Percentiles rank a stretch among this genome's conserved stretches.
phyloP scores from a whole-genome alignment of 2,113 vertebrate species.

The Siniperca knerii region DNA sequence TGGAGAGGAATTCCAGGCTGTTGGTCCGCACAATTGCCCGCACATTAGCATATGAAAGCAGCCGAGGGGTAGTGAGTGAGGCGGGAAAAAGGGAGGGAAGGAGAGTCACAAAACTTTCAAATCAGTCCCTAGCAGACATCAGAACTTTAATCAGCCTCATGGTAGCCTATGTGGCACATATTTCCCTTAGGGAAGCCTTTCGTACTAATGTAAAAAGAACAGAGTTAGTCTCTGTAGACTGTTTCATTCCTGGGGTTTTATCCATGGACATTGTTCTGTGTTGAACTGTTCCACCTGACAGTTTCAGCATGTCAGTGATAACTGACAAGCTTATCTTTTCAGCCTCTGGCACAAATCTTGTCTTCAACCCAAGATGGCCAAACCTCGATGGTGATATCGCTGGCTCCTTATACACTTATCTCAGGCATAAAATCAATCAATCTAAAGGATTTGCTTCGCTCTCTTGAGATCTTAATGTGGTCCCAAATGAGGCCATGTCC shows the following conservation, averaged over 20 bases:
- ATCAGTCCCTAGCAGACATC: constrained; percentile 43
- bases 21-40: constrained; percentile 70
- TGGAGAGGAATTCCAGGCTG: constrained; percentile 77
- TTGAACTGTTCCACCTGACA: constrained; percentile 10
- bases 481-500: background rate
- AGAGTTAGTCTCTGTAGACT: background rate
- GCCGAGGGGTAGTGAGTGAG: constrained; percentile 52
- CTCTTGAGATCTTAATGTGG: constrained; percentile 28
- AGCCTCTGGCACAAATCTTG: background rate
- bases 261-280: background rate
- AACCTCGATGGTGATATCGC: background rate
- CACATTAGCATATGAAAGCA: constrained; percentile 81
- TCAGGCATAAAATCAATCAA: constrained; percentile 39
- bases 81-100: constrained; percentile 59
- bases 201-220: background rate
- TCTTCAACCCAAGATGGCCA: background rate
- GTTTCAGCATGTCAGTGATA: background rate
- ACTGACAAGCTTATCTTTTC: constrained; percentile 17
- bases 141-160: constrained; percentile 43
- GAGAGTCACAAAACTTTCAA: constrained; percentile 69
- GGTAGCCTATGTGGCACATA: constrained; percentile 18
- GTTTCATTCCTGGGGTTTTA: constrained; percentile 1
- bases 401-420: background rate
- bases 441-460: constrained; percentile 31
- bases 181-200: background rate